Conservation (phyloP, 2,888 invertebrate genomes). For the Serrognathus titanus region DNA sequence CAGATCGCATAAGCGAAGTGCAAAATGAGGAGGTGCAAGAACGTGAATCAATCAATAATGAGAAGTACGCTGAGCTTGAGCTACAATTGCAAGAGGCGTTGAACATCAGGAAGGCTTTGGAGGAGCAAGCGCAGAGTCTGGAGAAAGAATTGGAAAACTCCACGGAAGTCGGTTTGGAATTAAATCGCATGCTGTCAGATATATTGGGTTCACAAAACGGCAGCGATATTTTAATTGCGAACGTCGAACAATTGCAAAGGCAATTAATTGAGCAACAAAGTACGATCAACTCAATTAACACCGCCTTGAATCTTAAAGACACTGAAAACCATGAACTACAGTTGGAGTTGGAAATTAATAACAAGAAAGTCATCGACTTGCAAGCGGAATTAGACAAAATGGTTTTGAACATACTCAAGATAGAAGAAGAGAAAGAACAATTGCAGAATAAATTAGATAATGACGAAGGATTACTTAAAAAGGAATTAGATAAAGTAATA, state of each 20-base stretch:
- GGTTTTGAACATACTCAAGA: constrained; percentile 41
- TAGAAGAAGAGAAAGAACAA: constrained; percentile 47
- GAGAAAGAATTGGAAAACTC: constrained; percentile 78
- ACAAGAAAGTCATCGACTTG: constrained; percentile 43
- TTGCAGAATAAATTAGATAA: constrained; percentile 44
- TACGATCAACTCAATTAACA: constrained; percentile 53
- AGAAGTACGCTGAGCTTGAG: constrained; percentile 60
- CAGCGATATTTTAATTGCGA: constrained; percentile 60
- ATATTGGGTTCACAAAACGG: constrained; percentile 66
- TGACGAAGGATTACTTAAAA: constrained; percentile 33
- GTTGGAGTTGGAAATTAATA: constrained; percentile 42
- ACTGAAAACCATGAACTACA: constrained; percentile 55
- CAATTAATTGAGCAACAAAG: constrained; percentile 64
- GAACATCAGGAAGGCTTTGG: constrained; percentile 48
- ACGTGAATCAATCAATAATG: constrained; percentile 51
- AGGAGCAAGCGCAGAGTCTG: constrained; percentile 65
- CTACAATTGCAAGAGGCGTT: constrained; percentile 59
- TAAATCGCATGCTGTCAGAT: constrained; percentile 65
- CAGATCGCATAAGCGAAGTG: constrained; percentile 48
- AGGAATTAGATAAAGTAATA: constrained; percentile 37
- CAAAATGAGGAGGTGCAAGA: constrained; percentile 13
- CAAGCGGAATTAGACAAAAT: constrained; percentile 45
- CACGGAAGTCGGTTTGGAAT: constrained; percentile 74
- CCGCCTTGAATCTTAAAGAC: constrained; percentile 53
- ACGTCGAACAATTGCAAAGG: constrained; percentile 63